Conservation (phyloP, 2,113 vertebrate species). For the Coregonus clupeaformis region DNA sequence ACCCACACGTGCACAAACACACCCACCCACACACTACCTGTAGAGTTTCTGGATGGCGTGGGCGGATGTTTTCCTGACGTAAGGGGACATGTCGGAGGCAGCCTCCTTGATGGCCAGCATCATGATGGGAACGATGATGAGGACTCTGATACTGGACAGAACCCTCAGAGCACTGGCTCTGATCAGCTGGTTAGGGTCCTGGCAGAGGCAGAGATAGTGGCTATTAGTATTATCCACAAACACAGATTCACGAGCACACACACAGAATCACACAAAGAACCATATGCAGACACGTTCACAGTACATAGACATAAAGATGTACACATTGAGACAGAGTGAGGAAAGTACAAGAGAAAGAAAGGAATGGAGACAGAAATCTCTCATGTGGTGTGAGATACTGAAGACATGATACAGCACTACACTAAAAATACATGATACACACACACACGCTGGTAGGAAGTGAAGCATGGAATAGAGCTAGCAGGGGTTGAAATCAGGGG, state of each 20-base stretch:
- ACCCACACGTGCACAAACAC: too few relatives aligned
- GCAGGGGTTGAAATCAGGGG: constrained; percentile 42
- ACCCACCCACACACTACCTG: constrained; percentile 58
- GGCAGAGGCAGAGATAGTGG: constrained; percentile 8
- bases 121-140: too few relatives aligned
- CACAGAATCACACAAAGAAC: not conserved
- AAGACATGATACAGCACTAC: not conserved
- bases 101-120: too few relatives aligned
- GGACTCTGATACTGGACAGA: too few relatives aligned
- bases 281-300: not conserved
- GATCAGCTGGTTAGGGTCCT: constrained; percentile 97
- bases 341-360: not conserved
- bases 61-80: constrained; percentile 87
- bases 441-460: constrained; percentile 13
- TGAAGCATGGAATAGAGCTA: constrained; percentile 41
- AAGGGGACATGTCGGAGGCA: too few relatives aligned
- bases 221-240: not conserved
- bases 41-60: constrained; percentile 97
- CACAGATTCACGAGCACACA: not conserved
- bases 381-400: not conserved
- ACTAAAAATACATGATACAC: not conserved
- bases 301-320: not conserved
- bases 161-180: constrained; percentile 91
- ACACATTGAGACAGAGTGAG: not conserved
- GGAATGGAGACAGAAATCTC: not conserved